A percentile compares a stretch with the other conserved stretches of the same genome.
phyloP scores from a whole-genome alignment of 2,888 invertebrate species.

The Minunthozetes semirufus region DNA sequence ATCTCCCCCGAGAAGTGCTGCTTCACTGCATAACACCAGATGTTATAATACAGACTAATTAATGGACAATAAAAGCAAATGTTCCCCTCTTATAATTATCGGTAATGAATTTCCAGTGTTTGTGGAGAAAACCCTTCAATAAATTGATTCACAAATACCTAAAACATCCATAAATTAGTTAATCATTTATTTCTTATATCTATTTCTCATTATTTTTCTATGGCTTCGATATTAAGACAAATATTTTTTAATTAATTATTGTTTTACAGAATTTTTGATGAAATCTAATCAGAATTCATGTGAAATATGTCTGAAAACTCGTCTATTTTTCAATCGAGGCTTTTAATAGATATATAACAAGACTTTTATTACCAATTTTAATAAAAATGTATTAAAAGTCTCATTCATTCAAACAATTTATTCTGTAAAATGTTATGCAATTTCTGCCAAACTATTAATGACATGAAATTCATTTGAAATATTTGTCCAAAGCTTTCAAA shows the following conservation, averaged over 20 bases:
- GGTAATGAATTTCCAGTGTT: neutral
- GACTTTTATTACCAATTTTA: no score
- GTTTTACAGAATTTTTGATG: neutral
- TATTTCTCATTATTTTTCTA: neutral
- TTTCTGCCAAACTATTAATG: no score
- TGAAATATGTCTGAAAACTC: neutral
- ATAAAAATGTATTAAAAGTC: no score
- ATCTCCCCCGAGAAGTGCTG: neutral
- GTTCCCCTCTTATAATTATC: conserved; percentile 3
- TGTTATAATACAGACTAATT: conserved; percentile 20
- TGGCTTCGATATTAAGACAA: neutral
- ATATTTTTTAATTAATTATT: neutral
- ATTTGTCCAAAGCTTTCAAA: no score
- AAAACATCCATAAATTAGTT: no score
- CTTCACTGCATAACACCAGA: neutral
- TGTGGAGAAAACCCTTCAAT: neutral
- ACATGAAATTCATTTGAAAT: no score
- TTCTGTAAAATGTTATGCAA: no score
- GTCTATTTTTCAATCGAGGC: no score
- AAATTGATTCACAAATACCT: neutral
- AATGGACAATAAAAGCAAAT: conserved; percentile 13
- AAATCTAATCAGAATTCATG: no score
- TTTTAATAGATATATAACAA: no score
- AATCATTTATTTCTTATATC: neutral
- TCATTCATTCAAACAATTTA: no score